Base-by-base conservation (phyloP, 2,888 invertebrate species). In the Strigamia crassipes region DNA sequence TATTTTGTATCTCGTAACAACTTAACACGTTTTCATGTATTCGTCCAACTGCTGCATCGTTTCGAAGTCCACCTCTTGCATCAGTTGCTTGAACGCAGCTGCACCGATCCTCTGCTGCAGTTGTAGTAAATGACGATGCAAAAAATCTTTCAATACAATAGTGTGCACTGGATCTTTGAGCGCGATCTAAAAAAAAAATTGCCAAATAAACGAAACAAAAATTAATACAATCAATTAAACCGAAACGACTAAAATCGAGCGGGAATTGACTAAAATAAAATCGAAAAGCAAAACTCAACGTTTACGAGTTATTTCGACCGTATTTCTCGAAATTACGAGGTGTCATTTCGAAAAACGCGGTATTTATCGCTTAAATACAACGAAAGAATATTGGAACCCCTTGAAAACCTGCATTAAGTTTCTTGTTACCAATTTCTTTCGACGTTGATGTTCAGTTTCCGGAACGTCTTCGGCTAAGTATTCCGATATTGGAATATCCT, bases 91-190 rank as follows among this genome's bases (percentile, higher is more conserved):
- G 87, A 94, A 96, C 12, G 92, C 91, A 78, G 91, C 90, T n/a
- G 91, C 90, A 0, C 96, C 96, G n/a, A 95, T 89, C 87, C 93
- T 92, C 83, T 90, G 90, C 86, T 93, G 92, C 83, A 96, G 88
- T 21, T 92, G 91, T 84, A 90, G 90, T 84, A 95, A 87, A 92
- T 94, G 89, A 18, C 86, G 85, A 27, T 86, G 85, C 51, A 89
- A 86, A 84, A 86, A 88, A 42, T 87, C 87, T 83, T 88, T 87
- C 81, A 96, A 89, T 83, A 93, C 93, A 73, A 94, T 92, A 81
- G 91, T 92, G 86, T 94, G 93, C 23, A 96, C 93, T 42, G 95
- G 94, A 89, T 97, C 96, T 81, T 90, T 89, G 79, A 92, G 89
- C 12, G 73, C 73, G 27, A 73, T 23, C 81, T 92, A 90, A 46